Evolutionary conservation across 1,140 invertebrate species (phyloP).

Genomic region (Platorchestia sp.): DNA sequence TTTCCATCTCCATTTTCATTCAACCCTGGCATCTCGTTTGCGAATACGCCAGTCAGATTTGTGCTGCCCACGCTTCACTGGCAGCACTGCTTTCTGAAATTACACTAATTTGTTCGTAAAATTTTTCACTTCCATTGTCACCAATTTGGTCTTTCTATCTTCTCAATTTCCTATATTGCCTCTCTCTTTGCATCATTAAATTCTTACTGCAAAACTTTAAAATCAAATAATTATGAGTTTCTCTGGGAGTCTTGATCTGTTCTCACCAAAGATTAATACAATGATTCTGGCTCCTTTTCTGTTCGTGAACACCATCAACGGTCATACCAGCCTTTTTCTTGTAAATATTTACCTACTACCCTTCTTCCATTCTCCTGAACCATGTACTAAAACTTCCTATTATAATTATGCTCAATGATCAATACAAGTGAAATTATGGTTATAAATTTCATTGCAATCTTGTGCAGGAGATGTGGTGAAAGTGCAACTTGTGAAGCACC

Average conservation of each 20-base stretch:
- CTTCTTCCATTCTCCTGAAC: background rate
- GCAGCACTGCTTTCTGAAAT: too few species aligned
- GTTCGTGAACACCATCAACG: background rate
- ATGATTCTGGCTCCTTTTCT: background rate
- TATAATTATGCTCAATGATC: background rate
- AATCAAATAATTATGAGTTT: background rate
- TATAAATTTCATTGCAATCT: slow-evolving; percentile 54
- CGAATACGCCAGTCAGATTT: background rate
- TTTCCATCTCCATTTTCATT: too few species aligned
- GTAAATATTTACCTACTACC: background rate
- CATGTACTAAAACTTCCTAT: background rate
- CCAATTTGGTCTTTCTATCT: background rate
- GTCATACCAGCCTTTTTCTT: background rate
- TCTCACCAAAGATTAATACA: background rate
- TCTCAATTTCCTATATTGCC: background rate
- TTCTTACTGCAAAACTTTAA: background rate
- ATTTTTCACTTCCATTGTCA: background rate
- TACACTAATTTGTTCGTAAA: background rate
- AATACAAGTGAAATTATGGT: slow-evolving; percentile 54
- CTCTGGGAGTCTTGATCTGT: too few species aligned
- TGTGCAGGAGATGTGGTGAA: slow-evolving; percentile 29
- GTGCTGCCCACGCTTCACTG: too few species aligned
- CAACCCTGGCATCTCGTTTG: background rate
- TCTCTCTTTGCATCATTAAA: background rate
- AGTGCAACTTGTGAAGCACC: slow-evolving; percentile 15